Evolutionary conservation across 2,113 vertebrate genomes (phyloP).

Genomic region (Nicator chloris): DNA sequence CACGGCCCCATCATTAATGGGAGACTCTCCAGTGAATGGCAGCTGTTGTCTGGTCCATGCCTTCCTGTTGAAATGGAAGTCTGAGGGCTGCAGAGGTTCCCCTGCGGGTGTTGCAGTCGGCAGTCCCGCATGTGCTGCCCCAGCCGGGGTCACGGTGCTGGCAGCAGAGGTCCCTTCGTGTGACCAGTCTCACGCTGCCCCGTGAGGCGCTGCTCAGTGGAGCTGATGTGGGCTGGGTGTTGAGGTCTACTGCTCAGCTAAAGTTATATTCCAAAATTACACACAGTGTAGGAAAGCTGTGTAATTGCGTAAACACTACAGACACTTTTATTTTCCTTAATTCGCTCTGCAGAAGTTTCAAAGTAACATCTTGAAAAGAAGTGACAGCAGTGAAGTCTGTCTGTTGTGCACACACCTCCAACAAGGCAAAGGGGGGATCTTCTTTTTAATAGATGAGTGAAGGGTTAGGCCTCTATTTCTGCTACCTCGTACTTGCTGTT

Average conservation of each 20-base stretch:
- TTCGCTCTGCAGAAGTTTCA: neutral
- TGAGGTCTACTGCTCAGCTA: neutral
- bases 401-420: neutral
- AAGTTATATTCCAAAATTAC: neutral
- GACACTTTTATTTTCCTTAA: neutral
- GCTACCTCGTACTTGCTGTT: neutral
- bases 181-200: rapidly evolving
- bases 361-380: neutral
- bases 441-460: neutral
- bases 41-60: neutral
- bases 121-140: rapidly evolving
- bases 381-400: neutral
- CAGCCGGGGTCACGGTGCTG: rapidly evolving
- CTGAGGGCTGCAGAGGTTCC: neutral
- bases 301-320: neutral
- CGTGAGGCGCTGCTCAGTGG: neutral
- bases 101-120: rapidly evolving
- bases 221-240: neutral
- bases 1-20: neutral
- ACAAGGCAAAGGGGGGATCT: neutral
- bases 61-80: neutral
- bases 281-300: neutral
- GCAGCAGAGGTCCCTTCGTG: neutral
- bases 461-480: neutral
- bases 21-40: neutral